Base-by-base conservation (phyloP, 2,113 vertebrate species). In the Felis catus region DNA sequence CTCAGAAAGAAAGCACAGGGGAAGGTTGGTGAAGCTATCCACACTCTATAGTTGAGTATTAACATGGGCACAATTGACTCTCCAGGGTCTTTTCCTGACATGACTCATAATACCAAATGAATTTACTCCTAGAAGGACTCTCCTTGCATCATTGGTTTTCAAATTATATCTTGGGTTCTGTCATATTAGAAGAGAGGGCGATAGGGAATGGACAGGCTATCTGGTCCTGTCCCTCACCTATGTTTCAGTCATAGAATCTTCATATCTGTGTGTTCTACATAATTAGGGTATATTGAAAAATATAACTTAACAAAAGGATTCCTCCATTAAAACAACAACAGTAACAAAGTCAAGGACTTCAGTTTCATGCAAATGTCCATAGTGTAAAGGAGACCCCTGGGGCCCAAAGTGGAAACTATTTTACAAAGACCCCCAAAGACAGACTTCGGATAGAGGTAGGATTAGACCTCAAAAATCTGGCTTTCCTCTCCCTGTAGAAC, bases 161-260 rank as follows among this genome's bases (percentile, higher is more conserved):
- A 91, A 55, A 73, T 21, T 70, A 1, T 68, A 13, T 33, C 7
- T 81, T 80, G 3, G 15, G 4, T 16, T 76, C 39, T 65, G 11
- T 55, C 53, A 14, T 39, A 51, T 15, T 63, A 18, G 45, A n/a
- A 29, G 3, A 45, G 16, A 10, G 18, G 5, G 58, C 11, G 1
- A 23, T 15, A 5, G 15, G 15, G 2, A 11, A 51, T 13, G 13
- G 16, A 68, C 2, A 18, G 23, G 4, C 1, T 19, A 18, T 29
- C 41, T 41, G 21, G 4, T 73, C 6, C 33, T n/a, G 16, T 23
- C 33, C 31, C 31, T 36, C 13, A 65, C 1, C 4, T 53, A 8
- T 66, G 1, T 33, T 85, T 91, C 31, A 53, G 0, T 82, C 45
- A 36, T 0, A 73, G 29, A 82, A 81, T 31, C 1, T 41, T 76